A percentile compares a stretch with the other conserved stretches of the same genome.
Conservation (phyloP, 2,797 vertebrate species). For the Scyliorhinus canicula region DNA sequence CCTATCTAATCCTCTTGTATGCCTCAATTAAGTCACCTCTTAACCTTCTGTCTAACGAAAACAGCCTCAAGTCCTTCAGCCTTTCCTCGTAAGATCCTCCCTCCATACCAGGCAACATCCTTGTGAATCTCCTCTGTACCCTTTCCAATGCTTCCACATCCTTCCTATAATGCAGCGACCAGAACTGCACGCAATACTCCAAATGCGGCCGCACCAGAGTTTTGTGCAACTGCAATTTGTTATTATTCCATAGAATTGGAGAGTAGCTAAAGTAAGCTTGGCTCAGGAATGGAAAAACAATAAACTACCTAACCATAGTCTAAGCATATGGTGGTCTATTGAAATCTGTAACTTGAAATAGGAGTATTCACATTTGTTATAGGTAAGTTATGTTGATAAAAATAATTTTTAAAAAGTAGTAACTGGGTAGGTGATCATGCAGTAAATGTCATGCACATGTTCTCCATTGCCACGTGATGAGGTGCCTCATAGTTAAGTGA, state of each 20-base stretch:
- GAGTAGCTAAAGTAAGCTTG: not conserved
- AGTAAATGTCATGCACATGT: not conserved
- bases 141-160: too few relatives aligned
- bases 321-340: not conserved
- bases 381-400: not conserved
- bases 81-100: too few relatives aligned
- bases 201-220: too few relatives aligned
- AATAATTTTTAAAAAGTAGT: not conserved
- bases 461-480: not conserved
- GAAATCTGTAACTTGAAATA: not conserved
- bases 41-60: too few relatives aligned
- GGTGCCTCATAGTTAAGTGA: not conserved
- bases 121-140: too few relatives aligned
- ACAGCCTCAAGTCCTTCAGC: too few relatives aligned
- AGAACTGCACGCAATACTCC: too few relatives aligned
- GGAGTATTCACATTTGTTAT: not conserved
- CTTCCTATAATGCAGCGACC: too few relatives aligned
- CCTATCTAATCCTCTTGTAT: too few relatives aligned
- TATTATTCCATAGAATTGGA: not conserved
- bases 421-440: not conserved
- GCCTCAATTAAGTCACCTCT: too few relatives aligned
- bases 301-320: not conserved
- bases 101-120: too few relatives aligned
- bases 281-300: not conserved
- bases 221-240: too few relatives aligned